Percentiles rank a stretch among this genome's conserved stretches.
These are phyloP conservation scores for Podarcis siculus DNA, from an alignment of 2,797 vertebrate genomes.

Conservation along the genomic window DNA sequence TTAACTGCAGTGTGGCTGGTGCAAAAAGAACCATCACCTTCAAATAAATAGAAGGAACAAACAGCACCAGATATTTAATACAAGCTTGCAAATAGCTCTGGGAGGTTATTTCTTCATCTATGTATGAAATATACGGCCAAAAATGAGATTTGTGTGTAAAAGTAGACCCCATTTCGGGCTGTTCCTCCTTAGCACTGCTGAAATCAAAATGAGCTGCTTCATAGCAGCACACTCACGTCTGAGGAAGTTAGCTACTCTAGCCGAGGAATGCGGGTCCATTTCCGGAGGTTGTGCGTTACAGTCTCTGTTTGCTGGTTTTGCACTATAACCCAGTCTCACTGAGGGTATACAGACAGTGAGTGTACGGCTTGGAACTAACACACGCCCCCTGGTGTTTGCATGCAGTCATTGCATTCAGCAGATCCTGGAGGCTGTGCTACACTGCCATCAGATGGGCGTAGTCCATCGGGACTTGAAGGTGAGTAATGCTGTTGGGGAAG, in stretches of 20 bases:
- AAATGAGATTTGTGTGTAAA: slow-evolving; percentile 16
- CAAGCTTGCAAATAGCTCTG: accelerated
- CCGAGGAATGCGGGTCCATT: slow-evolving; percentile 47
- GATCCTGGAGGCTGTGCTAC: slow-evolving; percentile 98
- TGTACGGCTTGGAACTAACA: slow-evolving; percentile 89
- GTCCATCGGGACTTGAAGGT: slow-evolving; percentile 98
- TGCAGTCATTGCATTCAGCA: slow-evolving; percentile 99
- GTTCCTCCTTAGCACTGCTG: neutral
- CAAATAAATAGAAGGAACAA: neutral
- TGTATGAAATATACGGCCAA: neutral
- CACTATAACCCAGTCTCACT: slow-evolving; percentile 76
- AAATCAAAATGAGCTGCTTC: neutral
- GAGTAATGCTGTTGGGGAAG: slow-evolving; percentile 79
- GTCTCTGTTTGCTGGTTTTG: slow-evolving; percentile 57
- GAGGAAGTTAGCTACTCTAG: slow-evolving; percentile 54
- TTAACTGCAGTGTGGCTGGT: neutral
- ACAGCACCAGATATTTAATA: neutral
- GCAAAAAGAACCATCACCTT: neutral
- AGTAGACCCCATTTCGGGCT: neutral
- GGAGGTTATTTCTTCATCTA: neutral
- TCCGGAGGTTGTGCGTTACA: slow-evolving; percentile 41
- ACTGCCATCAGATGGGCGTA: slow-evolving; percentile 98
- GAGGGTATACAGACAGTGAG: slow-evolving; percentile 82
- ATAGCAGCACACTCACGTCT: slow-evolving; percentile 26
- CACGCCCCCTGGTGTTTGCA: slow-evolving; percentile 93